phyloP scores from a whole-genome alignment of 2,888 invertebrate species.

The Melanostoma scalare region DNA sequence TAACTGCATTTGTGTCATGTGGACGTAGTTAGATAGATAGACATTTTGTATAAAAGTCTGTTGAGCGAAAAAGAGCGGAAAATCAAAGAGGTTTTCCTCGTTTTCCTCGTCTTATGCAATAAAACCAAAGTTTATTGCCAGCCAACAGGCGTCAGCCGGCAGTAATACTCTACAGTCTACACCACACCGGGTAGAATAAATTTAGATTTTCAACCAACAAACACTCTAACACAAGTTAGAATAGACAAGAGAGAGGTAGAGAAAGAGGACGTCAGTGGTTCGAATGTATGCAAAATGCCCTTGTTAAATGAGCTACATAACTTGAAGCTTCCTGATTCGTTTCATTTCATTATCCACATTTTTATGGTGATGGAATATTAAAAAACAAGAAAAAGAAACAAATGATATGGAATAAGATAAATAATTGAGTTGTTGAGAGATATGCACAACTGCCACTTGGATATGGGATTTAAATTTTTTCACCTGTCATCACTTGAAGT shows the following conservation, averaged over 20 bases:
- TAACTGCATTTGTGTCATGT: not conserved
- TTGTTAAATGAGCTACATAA: slow-evolving; percentile 48
- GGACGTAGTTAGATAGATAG: not conserved
- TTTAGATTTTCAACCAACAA: slow-evolving; percentile 46
- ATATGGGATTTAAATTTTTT: not conserved
- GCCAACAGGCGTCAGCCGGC: slow-evolving; percentile 65
- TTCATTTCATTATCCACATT: slow-evolving; percentile 44
- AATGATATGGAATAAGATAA: slow-evolving; percentile 18
- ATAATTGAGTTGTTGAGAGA: slow-evolving; percentile 26
- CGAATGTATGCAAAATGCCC: slow-evolving; percentile 26
- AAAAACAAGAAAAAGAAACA: not conserved
- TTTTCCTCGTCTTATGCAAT: slow-evolving; percentile 61
- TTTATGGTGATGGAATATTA: slow-evolving; percentile 5
- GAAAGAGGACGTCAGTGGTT: slow-evolving; percentile 28
- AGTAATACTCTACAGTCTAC: slow-evolving; percentile 29
- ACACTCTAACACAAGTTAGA: slow-evolving; percentile 1
- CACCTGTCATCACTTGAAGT: slow-evolving; percentile 21
- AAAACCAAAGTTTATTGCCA: slow-evolving; percentile 65
- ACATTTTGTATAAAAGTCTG: not conserved
- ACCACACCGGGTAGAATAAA: slow-evolving; percentile 24
- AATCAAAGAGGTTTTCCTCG: slow-evolving; percentile 45
- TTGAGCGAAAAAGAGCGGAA: slow-evolving; percentile 49
- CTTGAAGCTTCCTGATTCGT: slow-evolving; percentile 57
- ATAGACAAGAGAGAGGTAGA: not conserved
- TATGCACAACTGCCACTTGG: slow-evolving; percentile 7